Evolutionary conservation across 2,888 invertebrate genomes (phyloP), one percentile per base, ranked within the genome.

Genomic region (Parapristionchus giblindavisi): DNA sequence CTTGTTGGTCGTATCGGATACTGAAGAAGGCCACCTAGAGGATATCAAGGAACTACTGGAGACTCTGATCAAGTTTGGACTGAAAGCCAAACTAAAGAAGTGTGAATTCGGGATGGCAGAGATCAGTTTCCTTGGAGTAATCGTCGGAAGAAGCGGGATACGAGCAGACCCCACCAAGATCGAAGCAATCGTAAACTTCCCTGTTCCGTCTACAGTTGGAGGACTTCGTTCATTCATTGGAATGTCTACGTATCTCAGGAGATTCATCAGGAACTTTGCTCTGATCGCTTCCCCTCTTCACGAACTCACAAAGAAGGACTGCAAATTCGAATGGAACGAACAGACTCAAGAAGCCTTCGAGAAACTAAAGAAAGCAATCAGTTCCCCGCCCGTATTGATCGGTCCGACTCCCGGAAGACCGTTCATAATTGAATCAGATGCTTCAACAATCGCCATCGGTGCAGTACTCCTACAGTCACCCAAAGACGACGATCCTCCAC

Each of bases 51-150:
- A 77, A 51, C 66, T 82, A 24, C 51, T 82, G 2, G 17, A 38
- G 17, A 63, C 56, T 2, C 60, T 82, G n/a, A 32, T 27, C 1
- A 29, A 72, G 3, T 66, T 76, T 29, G 79, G 77, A 17, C 34
- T n/a, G n/a, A n/a, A n/a, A n/a, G n/a, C n/a, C n/a, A n/a, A n/a
- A n/a, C n/a, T n/a, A n/a, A n/a, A n/a, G 17, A 83, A 83, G 48
- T 80, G 82, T 56, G 52, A 38, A 2, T 79, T 78, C 29, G 83
- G 68, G 5, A 34, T 43, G 17, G n/a, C n/a, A 24, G 80, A 81
- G 66, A 75, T 83, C 2, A 58, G 70, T 27, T 83, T 80, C 52
- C 72, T 82, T 21, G 83, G 83, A 70, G 43, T 78, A 14, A 24
- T 79, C 29, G 74, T 83, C 14, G 75, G 74, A 17, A 56, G 66